A percentile compares a stretch with the other conserved stretches of the same genome.
Evolutionary conservation across 2,113 vertebrate species (phyloP).

Genomic region (Thunnus maccoyii): DNA sequence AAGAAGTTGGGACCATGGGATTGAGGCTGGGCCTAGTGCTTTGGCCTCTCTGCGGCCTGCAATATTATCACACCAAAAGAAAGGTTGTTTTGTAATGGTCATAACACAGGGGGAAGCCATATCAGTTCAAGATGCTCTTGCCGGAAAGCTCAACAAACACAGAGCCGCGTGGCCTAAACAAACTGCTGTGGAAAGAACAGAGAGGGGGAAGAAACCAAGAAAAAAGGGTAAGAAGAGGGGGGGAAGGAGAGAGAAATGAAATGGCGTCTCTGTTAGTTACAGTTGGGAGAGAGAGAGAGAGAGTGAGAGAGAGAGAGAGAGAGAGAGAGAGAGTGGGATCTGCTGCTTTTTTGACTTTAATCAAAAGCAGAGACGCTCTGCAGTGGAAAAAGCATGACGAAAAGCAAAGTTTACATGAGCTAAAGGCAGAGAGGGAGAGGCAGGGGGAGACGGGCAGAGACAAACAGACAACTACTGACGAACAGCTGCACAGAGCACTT

Average conservation of each 20-base stretch:
- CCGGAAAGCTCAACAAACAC: slow-evolving; percentile 79
- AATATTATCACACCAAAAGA: slow-evolving; percentile 44
- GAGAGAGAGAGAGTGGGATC: slow-evolving; percentile 40
- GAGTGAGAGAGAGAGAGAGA: slow-evolving; percentile 9
- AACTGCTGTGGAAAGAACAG: slow-evolving; percentile 66
- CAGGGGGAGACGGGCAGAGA: slow-evolving; percentile 35
- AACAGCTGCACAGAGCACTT: slow-evolving; percentile 70
- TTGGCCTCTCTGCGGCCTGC: slow-evolving; percentile 26
- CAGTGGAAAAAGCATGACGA: slow-evolving; percentile 78
- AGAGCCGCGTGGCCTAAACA: slow-evolving; percentile 79
- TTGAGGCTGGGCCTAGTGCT: not conserved
- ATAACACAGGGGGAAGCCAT: slow-evolving; percentile 68
- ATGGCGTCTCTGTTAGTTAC: slow-evolving; percentile 63
- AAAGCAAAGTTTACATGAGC: slow-evolving; percentile 77
- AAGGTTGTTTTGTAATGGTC: slow-evolving; percentile 65
- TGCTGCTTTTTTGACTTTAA: slow-evolving; percentile 73
- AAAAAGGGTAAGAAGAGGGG: not conserved
- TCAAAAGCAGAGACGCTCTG: slow-evolving; percentile 76
- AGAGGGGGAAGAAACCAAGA: slow-evolving; percentile 13
- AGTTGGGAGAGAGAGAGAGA: slow-evolving; percentile 38
- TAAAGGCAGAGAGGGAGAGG: slow-evolving; percentile 52
- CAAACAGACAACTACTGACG: slow-evolving; percentile 78
- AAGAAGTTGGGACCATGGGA: not conserved
- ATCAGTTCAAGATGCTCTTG: slow-evolving; percentile 76
- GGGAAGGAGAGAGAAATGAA: slow-evolving; percentile 48